Conservation (phyloP, 2,113 vertebrate genomes). For the Chaetodon trifascialis region DNA sequence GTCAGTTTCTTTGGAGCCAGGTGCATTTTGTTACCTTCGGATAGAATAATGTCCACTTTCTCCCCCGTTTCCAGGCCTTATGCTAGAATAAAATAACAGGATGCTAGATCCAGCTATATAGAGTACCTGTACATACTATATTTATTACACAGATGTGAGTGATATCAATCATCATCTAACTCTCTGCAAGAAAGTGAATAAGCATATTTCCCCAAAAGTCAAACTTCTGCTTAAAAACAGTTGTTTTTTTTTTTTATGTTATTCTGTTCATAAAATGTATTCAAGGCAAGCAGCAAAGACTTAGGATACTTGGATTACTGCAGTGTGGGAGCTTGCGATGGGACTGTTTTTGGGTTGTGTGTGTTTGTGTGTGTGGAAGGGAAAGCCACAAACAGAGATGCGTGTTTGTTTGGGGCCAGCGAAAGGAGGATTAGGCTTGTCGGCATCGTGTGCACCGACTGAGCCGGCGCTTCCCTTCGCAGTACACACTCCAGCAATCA, state of each 20-base stretch:
- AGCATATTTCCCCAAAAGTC: background rate
- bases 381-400: conserved; percentile 48
- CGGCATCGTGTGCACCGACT: conserved; percentile 49
- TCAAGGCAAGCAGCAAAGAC: background rate
- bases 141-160: background rate
- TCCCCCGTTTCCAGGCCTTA: no score
- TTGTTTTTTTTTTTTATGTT: background rate
- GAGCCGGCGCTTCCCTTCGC: conserved; percentile 60
- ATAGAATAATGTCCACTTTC: no score
- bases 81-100: background rate
- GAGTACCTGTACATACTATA: background rate
- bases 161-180: background rate
- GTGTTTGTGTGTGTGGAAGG: conserved; percentile 15
- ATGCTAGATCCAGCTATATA: background rate
- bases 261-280: conserved; percentile 22
- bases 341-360: conserved; percentile 8
- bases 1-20: no score
- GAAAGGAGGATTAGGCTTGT: conserved; percentile 74
- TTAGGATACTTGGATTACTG: conserved; percentile 11
- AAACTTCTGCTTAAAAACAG: background rate
- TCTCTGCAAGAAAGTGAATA: background rate
- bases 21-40: background rate
- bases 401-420: conserved; percentile 63
- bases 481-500: conserved; percentile 81
- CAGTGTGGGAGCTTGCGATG: conserved; percentile 24